Evolutionary conservation across 2,888 invertebrate species (phyloP), one percentile per base, ranked within the genome.

Genomic region (Argyresthia goedartella): DNA sequence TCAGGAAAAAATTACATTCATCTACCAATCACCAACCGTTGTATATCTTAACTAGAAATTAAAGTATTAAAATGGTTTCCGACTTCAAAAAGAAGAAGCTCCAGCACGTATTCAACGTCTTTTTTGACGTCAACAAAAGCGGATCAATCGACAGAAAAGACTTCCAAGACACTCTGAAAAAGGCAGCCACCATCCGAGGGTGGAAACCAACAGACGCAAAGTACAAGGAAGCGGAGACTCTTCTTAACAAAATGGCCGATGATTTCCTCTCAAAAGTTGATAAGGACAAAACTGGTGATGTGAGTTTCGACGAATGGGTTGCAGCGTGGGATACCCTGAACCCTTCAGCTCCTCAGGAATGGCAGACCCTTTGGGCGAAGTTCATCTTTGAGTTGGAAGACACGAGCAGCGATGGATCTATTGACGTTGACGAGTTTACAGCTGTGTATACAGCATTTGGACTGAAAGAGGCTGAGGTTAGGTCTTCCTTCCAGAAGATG

Each of bases 71-170:
- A 70, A 84, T 84, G 81, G 92, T 95, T 77, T 94, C 95, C 59
- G 94, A 94, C 63, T 96, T 95, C 82, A 93, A 95, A 73, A 94
- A 92, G 87, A 94, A 94, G 89, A 96, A 96, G 80, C 89, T 95
- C 41, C 89, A 93, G 60, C 93, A 93, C 80, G 92, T 95, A 53
- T 96, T 95, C 89, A 92, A 92, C 71, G 92, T 93, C 48, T 95
- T 95, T 84, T 95, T 95, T 66, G 96, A 96, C 87, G 92, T 93
- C 60, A 94, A 96, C 80, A 91, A 91, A 69, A 96, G 95, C 76
- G 96, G 96, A 11, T 91, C 91, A 57, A 94, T 96, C 61, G 95
- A 96, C 68, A 92, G 92, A 73, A 93, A 93, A 67, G 96, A 96
- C 75, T 95, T 96, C 65, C 94, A 95, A 66, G 79, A 94, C 54